These are phyloP conservation scores for Anorthoa munda DNA, from an alignment of 2,888 invertebrate genomes.

Conservation along the genomic window DNA sequence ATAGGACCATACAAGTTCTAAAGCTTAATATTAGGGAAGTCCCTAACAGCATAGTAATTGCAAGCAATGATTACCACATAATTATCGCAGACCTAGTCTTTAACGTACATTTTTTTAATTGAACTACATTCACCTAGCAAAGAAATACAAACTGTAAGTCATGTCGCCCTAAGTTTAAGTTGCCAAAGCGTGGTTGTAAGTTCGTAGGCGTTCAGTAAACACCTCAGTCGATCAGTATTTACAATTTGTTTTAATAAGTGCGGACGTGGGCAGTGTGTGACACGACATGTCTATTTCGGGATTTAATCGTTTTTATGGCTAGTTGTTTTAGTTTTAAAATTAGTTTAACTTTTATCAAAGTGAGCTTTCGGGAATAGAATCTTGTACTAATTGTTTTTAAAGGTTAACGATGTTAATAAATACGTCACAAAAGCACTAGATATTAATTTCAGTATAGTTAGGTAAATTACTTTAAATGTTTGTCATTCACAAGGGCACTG, in stretches of 20 bases:
- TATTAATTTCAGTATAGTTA: background rate
- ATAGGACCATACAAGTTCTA: background rate
- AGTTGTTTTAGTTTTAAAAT: slow-evolving; percentile 38
- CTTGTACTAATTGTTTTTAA: background rate
- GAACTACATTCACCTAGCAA: background rate
- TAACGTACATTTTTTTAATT: slow-evolving; percentile 43
- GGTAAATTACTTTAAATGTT: background rate
- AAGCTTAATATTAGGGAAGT: background rate
- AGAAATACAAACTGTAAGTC: slow-evolving; percentile 21
- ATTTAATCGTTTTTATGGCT: slow-evolving; percentile 43
- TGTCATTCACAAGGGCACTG: background rate
- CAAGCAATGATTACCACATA: background rate
- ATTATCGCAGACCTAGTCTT: background rate
- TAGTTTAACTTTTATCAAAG: slow-evolving; percentile 19
- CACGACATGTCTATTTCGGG: slow-evolving; percentile 53
- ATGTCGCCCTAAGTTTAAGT: slow-evolving; percentile 14
- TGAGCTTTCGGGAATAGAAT: background rate
- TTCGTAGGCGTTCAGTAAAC: slow-evolving; percentile 45
- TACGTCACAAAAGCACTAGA: background rate
- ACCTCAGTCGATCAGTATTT: slow-evolving; percentile 45
- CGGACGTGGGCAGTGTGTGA: slow-evolving; percentile 42
- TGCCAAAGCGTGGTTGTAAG: slow-evolving; percentile 5
- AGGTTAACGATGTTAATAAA: background rate
- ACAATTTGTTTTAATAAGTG: slow-evolving; percentile 51
- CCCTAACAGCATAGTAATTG: background rate